phyloP scores from a whole-genome alignment of 2,888 invertebrate genomes.

The Rotaria socialis region DNA sequence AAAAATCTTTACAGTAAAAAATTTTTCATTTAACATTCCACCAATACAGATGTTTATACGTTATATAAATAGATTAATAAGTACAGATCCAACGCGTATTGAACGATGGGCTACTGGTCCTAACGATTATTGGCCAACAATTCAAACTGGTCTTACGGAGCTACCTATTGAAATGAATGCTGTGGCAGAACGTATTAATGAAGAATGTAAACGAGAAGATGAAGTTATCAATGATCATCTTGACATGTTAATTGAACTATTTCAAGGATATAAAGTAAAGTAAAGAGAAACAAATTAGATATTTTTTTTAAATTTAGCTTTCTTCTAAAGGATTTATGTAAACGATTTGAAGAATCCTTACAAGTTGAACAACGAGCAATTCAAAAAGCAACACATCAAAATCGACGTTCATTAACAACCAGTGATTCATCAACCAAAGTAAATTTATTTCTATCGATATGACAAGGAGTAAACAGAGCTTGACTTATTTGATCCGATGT shows the following conservation, averaged over 20 bases:
- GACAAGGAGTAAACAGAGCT: too few relatives aligned
- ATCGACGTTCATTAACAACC: neutral
- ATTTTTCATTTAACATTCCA: too few relatives aligned
- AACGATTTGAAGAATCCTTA: slow-evolving; percentile 59
- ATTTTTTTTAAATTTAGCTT: too few relatives aligned
- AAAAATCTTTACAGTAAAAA: slow-evolving; percentile 50
- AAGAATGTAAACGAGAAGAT: slow-evolving; percentile 48
- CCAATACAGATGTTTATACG: too few relatives aligned
- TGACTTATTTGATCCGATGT: too few relatives aligned
- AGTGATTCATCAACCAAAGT: neutral
- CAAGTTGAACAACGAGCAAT: slow-evolving; percentile 56
- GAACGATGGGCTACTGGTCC: slow-evolving; percentile 55
- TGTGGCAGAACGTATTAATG: slow-evolving; percentile 54
- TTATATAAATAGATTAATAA: slow-evolving; percentile 51
- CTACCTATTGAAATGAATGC: slow-evolving; percentile 54
- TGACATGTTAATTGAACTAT: slow-evolving; percentile 36
- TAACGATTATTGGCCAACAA: slow-evolving; percentile 53
- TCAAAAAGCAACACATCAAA: slow-evolving; percentile 54
- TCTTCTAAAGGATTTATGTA: slow-evolving; percentile 56
- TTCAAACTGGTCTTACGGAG: slow-evolving; percentile 54
- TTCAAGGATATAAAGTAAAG: neutral
- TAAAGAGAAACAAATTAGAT: too few relatives aligned
- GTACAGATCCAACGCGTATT: slow-evolving; percentile 52
- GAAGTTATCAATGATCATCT: slow-evolving; percentile 8
- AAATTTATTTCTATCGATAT: neutral